Evolutionary conservation across 2,797 vertebrate genomes (phyloP), one percentile per base, ranked within the genome.

Genomic region (Champsocephalus gunnari): DNA sequence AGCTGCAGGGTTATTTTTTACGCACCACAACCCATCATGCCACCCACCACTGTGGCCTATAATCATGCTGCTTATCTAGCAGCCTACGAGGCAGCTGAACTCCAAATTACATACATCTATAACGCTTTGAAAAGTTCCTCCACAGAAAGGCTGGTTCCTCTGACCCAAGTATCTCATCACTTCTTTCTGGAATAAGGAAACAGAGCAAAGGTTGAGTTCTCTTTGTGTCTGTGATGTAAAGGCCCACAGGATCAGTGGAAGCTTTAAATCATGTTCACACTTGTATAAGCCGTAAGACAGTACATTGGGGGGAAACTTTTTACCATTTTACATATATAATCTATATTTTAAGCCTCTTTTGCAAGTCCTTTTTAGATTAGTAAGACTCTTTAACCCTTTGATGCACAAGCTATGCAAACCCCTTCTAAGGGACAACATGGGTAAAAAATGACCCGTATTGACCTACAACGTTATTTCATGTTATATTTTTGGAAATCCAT

Each of bases 151-250:
- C 73, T 45, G 50, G 47, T 53, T 50, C 41, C 53, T 82, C 66
- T 84, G 87, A 87, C 88, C 77, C 82, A 16, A 48, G 51, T 28
- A 55, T 79, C 58, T 77, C 34, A 43, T 3, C 63, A 48, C 43
- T 64, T 64, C 21, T 14, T 21, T 61, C 51, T 66, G 59, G 54
- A 77, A 73, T n/a, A 34, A 80, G 48, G 70, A 64, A 50, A 44
- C 21, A 2, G 9, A 64, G 56, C 48, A n/a, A 61, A 59, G 21
- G 43, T 41, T 28, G 28, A 5, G 28, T 80, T 38, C 60, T 48
- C 45, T 77, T 49, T 65, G 45, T 38, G 65, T 50, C 4, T 47
- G 0, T 43, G 32, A 64, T 16, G 28, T 38, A 38, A 38, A 78
- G 17, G n/a, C 0, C 66, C 19, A 0, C 9, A 49, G 19, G 17